Percentiles rank a stretch among this genome's conserved stretches.
phyloP scores from a whole-genome alignment of 2,113 vertebrate genomes.

The Delphinus delphis region DNA sequence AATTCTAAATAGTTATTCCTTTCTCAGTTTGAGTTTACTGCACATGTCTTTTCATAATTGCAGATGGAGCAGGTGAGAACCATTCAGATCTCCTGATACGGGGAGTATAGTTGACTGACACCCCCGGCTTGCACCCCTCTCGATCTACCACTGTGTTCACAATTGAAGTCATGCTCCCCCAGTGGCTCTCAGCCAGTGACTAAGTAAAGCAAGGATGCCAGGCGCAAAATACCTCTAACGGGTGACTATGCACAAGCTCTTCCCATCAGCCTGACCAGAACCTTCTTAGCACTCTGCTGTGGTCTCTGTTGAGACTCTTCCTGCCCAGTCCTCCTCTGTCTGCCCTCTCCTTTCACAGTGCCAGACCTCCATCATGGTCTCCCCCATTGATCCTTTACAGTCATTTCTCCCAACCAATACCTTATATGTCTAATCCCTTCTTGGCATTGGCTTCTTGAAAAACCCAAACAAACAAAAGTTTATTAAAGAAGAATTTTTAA shows the following conservation, averaged over 20 bases:
- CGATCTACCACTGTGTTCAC: not conserved
- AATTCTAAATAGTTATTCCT: not conserved
- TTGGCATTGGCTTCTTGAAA: not conserved
- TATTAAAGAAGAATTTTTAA: not conserved
- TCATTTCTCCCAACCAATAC: not conserved
- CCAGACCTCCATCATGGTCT: too few relatives aligned
- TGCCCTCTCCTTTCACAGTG: not conserved
- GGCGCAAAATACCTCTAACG: not conserved
- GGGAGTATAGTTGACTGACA: accelerated
- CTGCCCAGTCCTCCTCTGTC: too few relatives aligned
- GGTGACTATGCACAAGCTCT: not conserved
- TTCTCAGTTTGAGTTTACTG: not conserved
- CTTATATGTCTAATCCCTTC: not conserved
- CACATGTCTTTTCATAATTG: not conserved
- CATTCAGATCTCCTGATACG: not conserved
- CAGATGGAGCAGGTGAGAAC: not conserved
- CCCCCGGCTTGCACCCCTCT: not conserved
- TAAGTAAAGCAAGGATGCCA: too few relatives aligned
- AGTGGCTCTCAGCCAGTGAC: not conserved
- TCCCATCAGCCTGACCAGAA: not conserved
- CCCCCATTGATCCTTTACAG: too few relatives aligned
- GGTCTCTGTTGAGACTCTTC: not conserved
- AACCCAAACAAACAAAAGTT: not conserved
- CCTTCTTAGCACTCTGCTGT: not conserved
- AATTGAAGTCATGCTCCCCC: not conserved